Percentiles rank a stretch among this genome's conserved stretches.
phyloP scores from a whole-genome alignment of 2,113 vertebrate species.

The cat (Felis catus) region DNA sequence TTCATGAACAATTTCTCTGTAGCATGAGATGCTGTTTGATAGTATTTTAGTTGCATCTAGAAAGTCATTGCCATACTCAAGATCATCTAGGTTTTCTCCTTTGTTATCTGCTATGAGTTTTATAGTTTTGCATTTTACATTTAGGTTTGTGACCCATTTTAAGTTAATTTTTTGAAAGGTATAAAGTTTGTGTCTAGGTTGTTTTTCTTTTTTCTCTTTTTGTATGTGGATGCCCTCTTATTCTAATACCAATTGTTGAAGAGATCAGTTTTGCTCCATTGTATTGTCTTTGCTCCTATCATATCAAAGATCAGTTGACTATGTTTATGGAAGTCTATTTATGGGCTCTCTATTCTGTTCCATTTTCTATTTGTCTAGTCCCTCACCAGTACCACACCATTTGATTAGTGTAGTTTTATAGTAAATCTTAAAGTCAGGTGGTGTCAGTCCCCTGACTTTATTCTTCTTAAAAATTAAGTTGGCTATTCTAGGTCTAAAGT shows the following conservation, averaged over 20 bases:
- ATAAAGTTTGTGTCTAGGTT: neutral
- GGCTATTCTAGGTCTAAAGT: neutral
- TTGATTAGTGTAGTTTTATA: neutral
- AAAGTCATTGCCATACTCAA: neutral
- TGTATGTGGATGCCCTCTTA: neutral
- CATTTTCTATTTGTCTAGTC: neutral
- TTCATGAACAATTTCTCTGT: neutral
- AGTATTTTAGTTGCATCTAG: neutral
- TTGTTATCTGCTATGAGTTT: neutral
- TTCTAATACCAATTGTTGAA: neutral
- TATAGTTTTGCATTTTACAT: neutral
- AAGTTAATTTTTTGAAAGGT: neutral
- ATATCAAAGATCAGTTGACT: neutral
- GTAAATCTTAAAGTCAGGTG: neutral
- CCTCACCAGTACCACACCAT: neutral
- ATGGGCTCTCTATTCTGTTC: neutral
- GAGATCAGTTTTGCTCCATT: neutral
- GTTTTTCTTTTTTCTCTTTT: neutral
- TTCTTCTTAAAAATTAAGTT: neutral
- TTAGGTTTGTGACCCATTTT: neutral
- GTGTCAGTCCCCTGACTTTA: neutral
- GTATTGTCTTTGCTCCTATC: neutral
- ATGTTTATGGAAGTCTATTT: neutral
- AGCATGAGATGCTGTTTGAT: neutral
- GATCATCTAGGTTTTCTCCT: neutral